Evolutionary conservation across 2,113 vertebrate species (phyloP), one percentile per base, ranked within the genome.

Genomic region (Martes martes): DNA sequence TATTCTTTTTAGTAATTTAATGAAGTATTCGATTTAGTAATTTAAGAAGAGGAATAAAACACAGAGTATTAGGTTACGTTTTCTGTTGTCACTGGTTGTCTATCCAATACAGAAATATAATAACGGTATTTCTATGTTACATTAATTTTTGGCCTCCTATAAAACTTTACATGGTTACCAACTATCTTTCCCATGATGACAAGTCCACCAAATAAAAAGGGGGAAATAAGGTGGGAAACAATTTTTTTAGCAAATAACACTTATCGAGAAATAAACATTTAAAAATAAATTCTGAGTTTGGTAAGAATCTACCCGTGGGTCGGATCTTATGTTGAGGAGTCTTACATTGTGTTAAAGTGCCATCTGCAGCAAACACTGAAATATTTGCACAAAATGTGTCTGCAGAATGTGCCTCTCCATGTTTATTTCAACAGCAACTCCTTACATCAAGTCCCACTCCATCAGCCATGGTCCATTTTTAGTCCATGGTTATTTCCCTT

Each of bases 271-370:
- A 78, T 86, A 85, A 42, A 89, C 50, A 57, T 89, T 93, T 84
- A 74, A 11, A 67, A 93, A 55, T 76, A 91, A 95, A 92, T 71
- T 73, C 33, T 67, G 8, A 36, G 2, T 81, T 94, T 73, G 55
- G 79, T 55, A 96, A 91, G 85, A 45, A 39, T 74, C 39, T 0
- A 1, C 47, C n/a, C 24, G 0, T 14, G 5, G 61, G 21, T 39
- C 5, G 26, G n/a, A 74, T 39, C 55, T 55, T 55, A 18, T 18
- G 16, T 55, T 59, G 5, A 87, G 76, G 52, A 89, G 33, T 67
- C 67, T 92, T 96, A 9, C 1, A 16, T 23, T 97, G 96, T 96
- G 80, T 95, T 95, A 80, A 98, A 96, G 94, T 97, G 97, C 95
- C 97, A 95, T 69, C 97, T 97, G 88, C 95, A 94, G 98, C 63